Percentiles rank a stretch among this genome's conserved stretches.
Conservation (phyloP, 2,797 vertebrate species). For the Crenuchus spilurus region DNA sequence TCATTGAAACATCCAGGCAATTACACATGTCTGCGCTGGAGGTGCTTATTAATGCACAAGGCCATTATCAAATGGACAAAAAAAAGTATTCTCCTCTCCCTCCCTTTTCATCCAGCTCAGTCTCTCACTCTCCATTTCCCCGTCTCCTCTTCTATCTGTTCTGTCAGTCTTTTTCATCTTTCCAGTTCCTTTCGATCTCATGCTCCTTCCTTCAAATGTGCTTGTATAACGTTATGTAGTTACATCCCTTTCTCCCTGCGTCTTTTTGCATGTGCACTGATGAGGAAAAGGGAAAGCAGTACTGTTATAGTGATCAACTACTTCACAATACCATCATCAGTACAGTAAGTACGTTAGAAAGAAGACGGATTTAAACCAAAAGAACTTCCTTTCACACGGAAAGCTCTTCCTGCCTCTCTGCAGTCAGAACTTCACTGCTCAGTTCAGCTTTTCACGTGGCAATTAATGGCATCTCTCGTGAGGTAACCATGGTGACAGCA, state of each 20-base stretch:
- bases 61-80: conserved; percentile 65
- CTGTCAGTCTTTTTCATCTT: conserved; percentile 1
- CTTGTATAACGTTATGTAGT: background rate
- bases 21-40: conserved; percentile 78
- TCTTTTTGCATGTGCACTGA: background rate
- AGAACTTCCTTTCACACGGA: too few relatives aligned
- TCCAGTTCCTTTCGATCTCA: background rate
- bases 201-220: background rate
- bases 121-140: background rate
- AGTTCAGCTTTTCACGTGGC: too few relatives aligned
- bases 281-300: background rate
- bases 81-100: conserved; percentile 50
- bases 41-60: conserved; percentile 75
- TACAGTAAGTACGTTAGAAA: too few relatives aligned
- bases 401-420: too few relatives aligned
- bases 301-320: too few relatives aligned
- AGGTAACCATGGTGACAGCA: too few relatives aligned
- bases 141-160: background rate
- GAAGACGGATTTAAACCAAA: too few relatives aligned
- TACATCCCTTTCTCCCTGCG: background rate
- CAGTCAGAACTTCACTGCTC: too few relatives aligned
- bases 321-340: too few relatives aligned
- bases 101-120: background rate
- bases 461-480: too few relatives aligned
- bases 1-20: conserved; percentile 79